Evolutionary conservation across 2,888 invertebrate species (phyloP).

Genomic region (Onchidella celtica): DNA sequence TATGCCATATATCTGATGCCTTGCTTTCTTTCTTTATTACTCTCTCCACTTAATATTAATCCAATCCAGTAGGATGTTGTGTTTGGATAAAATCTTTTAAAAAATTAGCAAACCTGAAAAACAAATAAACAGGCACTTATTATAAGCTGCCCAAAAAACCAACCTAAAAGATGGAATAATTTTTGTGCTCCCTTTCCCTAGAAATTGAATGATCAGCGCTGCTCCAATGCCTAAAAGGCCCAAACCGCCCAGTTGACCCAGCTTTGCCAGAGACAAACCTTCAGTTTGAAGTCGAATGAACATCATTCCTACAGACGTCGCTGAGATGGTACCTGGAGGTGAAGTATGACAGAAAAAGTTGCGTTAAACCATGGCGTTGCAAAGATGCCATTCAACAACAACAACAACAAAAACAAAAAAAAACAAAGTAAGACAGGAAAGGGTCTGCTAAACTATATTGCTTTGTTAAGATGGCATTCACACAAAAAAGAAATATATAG

Average conservation of each 20-base stretch:
- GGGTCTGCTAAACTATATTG: too few species aligned
- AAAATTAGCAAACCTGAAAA: too few species aligned
- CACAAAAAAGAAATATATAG: too few species aligned
- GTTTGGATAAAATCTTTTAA: too few species aligned
- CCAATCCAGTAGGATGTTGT: too few species aligned
- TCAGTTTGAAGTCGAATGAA: neutral
- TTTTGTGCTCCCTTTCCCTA: slow-evolving; percentile 21
- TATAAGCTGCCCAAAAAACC: too few species aligned
- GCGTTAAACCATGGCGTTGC: neutral
- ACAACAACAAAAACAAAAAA: neutral
- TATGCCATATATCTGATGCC: too few species aligned
- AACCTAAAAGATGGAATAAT: slow-evolving; percentile 27
- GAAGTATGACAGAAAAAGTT: neutral
- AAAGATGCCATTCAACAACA: neutral
- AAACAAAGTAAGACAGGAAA: too few species aligned
- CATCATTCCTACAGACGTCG: neutral
- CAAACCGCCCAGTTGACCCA: slow-evolving; percentile 31
- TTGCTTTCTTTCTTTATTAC: too few species aligned
- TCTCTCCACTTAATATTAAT: neutral
- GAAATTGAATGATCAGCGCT: slow-evolving; percentile 1
- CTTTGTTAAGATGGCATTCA: too few species aligned
- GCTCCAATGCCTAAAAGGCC: neutral
- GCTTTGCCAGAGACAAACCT: neutral
- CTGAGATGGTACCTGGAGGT: neutral
- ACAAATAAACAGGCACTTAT: too few species aligned